Conservation (phyloP, 2,888 invertebrate genomes). For the Diloba caeruleocephala region DNA sequence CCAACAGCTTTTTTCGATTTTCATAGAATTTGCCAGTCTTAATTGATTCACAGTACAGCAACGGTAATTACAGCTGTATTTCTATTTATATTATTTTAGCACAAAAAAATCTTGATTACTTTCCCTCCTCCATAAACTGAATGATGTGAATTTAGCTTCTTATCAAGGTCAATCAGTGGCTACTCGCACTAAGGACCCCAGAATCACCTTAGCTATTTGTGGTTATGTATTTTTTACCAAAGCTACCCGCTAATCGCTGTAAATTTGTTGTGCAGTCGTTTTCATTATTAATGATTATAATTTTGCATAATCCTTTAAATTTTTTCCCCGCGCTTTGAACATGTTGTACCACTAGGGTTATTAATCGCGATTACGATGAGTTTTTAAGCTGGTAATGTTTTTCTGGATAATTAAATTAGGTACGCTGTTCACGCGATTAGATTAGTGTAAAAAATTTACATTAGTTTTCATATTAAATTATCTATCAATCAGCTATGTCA, state of each 20-base stretch:
- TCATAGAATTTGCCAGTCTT: too few species aligned
- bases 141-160: constrained; percentile 8
- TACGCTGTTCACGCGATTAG: constrained; percentile 3
- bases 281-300: constrained; percentile 23
- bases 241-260: constrained; percentile 9
- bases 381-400: constrained; percentile 22
- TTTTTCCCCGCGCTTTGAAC: constrained; percentile 17
- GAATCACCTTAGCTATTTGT: constrained; percentile 20
- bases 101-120: too few species aligned
- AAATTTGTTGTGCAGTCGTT: constrained; percentile 8
- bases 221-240: constrained; percentile 12
- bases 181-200: constrained; percentile 17
- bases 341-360: constrained; percentile 17
- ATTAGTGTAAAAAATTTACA: constrained; percentile 17
- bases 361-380: constrained; percentile 19
- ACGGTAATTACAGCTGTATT: too few species aligned
- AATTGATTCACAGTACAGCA: too few species aligned
- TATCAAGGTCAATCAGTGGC: constrained; percentile 55
- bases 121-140: not conserved
- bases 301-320: constrained; percentile 10
- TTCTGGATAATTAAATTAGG: constrained; percentile 8
- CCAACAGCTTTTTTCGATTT: too few species aligned
- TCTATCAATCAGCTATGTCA: constrained; percentile 12
- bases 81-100: too few species aligned
- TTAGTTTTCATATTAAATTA: constrained; percentile 3